Conservation (phyloP, 2,797 vertebrate genomes). For the Tachyglossus aculeatus region DNA sequence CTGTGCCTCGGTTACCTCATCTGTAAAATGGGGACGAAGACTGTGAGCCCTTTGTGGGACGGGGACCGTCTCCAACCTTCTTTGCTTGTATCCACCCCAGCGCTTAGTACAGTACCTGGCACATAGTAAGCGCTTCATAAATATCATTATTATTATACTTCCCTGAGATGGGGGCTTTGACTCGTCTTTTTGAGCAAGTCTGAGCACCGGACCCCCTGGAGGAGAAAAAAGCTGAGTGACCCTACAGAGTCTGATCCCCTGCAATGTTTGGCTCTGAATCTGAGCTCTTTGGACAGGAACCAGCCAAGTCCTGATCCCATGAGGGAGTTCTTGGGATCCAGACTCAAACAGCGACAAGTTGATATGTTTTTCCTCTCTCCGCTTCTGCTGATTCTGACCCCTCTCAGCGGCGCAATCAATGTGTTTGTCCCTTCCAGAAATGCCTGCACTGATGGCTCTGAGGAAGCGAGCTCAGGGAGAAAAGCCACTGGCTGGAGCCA, state of each 20-base stretch:
- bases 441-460: conserved; percentile 97
- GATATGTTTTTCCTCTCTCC: conserved; percentile 19
- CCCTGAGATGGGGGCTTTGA: too few relatives aligned
- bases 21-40: too few relatives aligned
- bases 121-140: too few relatives aligned
- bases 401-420: conserved; percentile 14
- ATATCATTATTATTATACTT: too few relatives aligned
- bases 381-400: background rate
- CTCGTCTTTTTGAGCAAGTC: too few relatives aligned
- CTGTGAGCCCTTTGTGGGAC: too few relatives aligned
- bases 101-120: too few relatives aligned
- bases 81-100: too few relatives aligned
- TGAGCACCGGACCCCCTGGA: background rate
- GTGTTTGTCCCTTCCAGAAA: conserved; percentile 78
- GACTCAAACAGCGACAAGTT: background rate
- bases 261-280: conserved; percentile 1
- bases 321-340: too few relatives aligned
- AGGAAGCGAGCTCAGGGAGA: conserved; percentile 98
- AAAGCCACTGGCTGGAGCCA: conserved; percentile 95
- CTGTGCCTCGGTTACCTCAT: too few relatives aligned
- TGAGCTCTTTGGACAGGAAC: background rate
- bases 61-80: too few relatives aligned
- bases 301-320: too few relatives aligned
- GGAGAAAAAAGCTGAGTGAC: background rate
- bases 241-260: background rate